Base-by-base conservation (phyloP, 2,888 invertebrate genomes). In the Trilocha varians region DNA sequence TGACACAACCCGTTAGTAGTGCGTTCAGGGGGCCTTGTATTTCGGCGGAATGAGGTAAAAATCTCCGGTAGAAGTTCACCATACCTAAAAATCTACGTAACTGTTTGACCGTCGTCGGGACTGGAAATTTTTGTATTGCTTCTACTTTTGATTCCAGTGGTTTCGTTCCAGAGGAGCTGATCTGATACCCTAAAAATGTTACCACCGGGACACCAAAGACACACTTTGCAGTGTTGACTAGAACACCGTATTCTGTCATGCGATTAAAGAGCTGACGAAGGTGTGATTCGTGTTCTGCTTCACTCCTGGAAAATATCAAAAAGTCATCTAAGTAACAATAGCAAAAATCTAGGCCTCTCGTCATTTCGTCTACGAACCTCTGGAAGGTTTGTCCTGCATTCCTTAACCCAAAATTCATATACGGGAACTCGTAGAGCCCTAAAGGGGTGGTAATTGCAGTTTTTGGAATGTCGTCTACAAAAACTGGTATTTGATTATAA, bases 331-430 rank as follows among this genome's bases (percentile, higher is more conserved):
- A 42, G 34, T 71, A 70, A 0, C 49, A 40, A 40, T 49, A 62
- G 5, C 34, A n/a, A 32, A 42, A 46, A 16, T 46, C 43, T 3
- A 46, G 43, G 4, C 43, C 46, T 11, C 39, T 33, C 6, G 13
- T 13, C 39, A 46, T 39, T 34, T 55, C 48, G 36, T 70, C 57
- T 18, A 74, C 63, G 36, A 67, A 68, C 2, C 65, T 50, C 42
- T 72, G 70, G 43, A 76, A 59, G 0, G 69, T 66, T 41, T 74
- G 69, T 0, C 62, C 67, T 0, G 70, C 69, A 39, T 76, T 73
- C 2, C 65, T 41, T 1, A 76, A 52, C 2, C 74, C 71, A 25
- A 72, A 74, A 1, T 47, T 48, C 61, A 64, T 60, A 5, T 35
- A 40, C 0, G 50, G 41, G 39, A 61, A 68, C 42, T 74, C 61